These are phyloP conservation scores for Potamilus streckersoni DNA, from an alignment of 1,140 invertebrate species.

Conservation along the genomic window DNA sequence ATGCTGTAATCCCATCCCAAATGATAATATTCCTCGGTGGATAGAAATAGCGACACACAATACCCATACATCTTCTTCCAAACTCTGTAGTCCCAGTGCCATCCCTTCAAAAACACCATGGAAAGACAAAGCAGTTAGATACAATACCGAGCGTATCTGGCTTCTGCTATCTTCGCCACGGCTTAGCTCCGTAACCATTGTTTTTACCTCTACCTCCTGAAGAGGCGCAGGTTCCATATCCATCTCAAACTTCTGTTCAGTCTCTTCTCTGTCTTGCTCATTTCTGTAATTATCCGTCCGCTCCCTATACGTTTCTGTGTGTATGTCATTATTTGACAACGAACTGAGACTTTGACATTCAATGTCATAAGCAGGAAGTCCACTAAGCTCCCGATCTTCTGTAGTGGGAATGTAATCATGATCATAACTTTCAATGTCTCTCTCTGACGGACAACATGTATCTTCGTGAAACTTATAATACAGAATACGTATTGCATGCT, in stretches of 20 bases:
- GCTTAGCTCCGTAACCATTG: slow-evolving; percentile 54
- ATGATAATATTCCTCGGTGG: slow-evolving; percentile 55
- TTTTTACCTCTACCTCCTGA: slow-evolving; percentile 54
- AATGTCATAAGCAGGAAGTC: slow-evolving; percentile 15
- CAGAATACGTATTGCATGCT: slow-evolving; percentile 65
- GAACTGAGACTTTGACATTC: slow-evolving; percentile 42
- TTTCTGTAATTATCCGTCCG: not conserved
- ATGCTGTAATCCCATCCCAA: slow-evolving; percentile 57
- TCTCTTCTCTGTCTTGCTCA: not conserved
- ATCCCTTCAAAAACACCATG: slow-evolving; percentile 93
- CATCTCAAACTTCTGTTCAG: slow-evolving; percentile 25
- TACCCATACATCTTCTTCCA: slow-evolving; percentile 57
- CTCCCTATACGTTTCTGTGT: slow-evolving; percentile 10
- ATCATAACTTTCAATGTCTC: slow-evolving; percentile 20
- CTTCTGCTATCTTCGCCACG: slow-evolving; percentile 39
- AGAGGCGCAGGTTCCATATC: slow-evolving; percentile 46
- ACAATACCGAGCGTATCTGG: slow-evolving; percentile 64
- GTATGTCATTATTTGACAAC: slow-evolving; percentile 14
- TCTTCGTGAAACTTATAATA: slow-evolving; percentile 36
- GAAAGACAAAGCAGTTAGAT: slow-evolving; percentile 88
- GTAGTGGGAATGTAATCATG: slow-evolving; percentile 18
- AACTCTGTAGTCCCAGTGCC: slow-evolving; percentile 80
- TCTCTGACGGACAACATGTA: slow-evolving; percentile 13
- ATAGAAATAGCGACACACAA: slow-evolving; percentile 57
- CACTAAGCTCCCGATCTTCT: slow-evolving; percentile 15